Evolutionary conservation across 1,140 invertebrate species (phyloP).

Genomic region (Steinernema khuongi): DNA sequence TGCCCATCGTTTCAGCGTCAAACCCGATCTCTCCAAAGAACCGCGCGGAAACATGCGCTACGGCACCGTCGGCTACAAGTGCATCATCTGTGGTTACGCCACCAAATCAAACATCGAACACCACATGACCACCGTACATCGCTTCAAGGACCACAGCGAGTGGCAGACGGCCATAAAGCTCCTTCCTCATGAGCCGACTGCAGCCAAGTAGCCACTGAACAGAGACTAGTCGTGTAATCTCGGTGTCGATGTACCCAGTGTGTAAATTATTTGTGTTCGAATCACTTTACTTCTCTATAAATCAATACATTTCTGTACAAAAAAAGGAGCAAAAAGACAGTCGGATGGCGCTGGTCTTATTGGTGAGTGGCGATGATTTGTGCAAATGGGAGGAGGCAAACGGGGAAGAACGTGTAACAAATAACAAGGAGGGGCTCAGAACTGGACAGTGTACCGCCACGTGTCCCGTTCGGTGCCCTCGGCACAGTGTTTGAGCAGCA

Average conservation of each 20-base stretch:
- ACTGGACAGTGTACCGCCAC: slow-evolving; percentile 66
- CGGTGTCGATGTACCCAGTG: too few relatives aligned
- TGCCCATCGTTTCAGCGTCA: slow-evolving; percentile 16
- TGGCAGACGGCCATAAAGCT: slow-evolving; percentile 19
- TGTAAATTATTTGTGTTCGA: too few relatives aligned
- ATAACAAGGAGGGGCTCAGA: background rate
- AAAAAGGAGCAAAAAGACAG: background rate
- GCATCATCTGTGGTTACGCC: slow-evolving; percentile 5
- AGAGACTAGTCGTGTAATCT: too few relatives aligned
- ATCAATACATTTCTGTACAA: too few relatives aligned
- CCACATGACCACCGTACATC: slow-evolving; percentile 18
- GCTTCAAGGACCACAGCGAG: slow-evolving; percentile 16
- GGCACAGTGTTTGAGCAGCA: slow-evolving; percentile 88
- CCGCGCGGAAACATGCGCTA: slow-evolving; percentile 19
- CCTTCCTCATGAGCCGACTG: background rate
- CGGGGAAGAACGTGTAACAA: background rate
- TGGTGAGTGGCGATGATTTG: background rate
- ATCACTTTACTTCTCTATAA: too few relatives aligned
- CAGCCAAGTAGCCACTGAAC: background rate
- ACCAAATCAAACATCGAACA: slow-evolving; percentile 6
- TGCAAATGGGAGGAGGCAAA: background rate
- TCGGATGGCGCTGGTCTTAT: background rate
- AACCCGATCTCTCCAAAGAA: slow-evolving; percentile 9
- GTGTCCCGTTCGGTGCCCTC: slow-evolving; percentile 97
- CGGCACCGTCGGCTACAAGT: slow-evolving; percentile 10